These are phyloP conservation scores for Bos indicus DNA, from an alignment of 2,113 vertebrate species.

Conservation along the genomic window DNA sequence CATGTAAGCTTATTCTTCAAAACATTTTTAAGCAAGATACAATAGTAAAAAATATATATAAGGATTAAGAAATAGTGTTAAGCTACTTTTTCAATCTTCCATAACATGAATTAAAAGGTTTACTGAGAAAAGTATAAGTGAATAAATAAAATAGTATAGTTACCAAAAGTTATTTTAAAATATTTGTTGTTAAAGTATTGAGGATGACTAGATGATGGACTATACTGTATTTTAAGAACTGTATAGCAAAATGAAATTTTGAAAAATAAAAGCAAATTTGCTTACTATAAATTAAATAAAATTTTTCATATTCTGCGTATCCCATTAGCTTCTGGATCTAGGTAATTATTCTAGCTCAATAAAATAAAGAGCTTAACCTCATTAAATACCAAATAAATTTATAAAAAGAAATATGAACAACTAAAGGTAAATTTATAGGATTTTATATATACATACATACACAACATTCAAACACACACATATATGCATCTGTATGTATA, in stretches of 20 bases:
- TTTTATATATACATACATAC: neutral
- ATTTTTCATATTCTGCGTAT: neutral
- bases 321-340: neutral
- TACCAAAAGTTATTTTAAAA: neutral
- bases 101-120: neutral
- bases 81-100: neutral
- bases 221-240: neutral
- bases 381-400: neutral
- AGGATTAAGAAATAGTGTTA: neutral
- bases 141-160: neutral
- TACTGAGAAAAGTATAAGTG: neutral
- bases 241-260: neutral
- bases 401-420: neutral
- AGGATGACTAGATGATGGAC: neutral
- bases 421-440: neutral
- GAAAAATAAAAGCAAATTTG: neutral
- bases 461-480: neutral
- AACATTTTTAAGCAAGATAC: neutral
- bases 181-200: neutral
- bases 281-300: neutral
- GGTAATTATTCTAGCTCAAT: neutral
- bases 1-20: neutral
- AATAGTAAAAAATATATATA: neutral
- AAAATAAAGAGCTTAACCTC: neutral
- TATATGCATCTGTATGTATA: accelerated